Evolutionary conservation across 1,140 invertebrate species (phyloP).

Genomic region (Drosophila serrata): DNA sequence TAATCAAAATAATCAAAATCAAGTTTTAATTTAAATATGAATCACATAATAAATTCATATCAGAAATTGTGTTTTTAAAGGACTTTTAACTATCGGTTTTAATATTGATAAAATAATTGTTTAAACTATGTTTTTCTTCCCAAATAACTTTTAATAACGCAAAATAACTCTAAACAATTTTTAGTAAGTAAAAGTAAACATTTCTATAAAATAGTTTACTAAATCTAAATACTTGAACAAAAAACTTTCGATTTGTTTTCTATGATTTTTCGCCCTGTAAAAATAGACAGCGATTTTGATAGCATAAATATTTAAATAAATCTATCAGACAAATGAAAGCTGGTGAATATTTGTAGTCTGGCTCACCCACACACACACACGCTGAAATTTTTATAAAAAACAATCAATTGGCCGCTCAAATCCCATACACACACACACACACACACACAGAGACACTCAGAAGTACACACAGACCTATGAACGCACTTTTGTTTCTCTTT

Average conservation of each 20-base stretch:
- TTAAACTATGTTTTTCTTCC: background rate
- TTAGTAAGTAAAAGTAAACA: background rate
- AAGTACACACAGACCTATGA: conserved; percentile 1
- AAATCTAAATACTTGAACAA: background rate
- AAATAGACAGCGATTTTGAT: conserved; percentile 12
- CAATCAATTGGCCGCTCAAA: conserved; percentile 57
- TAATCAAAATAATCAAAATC: too few relatives aligned
- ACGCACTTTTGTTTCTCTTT: conserved; percentile 52
- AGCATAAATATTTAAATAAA: conserved; percentile 58
- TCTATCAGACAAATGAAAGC: conserved; percentile 48
- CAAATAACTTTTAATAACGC: background rate
- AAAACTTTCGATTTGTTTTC: background rate
- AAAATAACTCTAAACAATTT: background rate
- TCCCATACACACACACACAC: conserved; percentile 10
- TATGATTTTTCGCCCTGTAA: background rate
- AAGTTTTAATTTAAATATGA: too few relatives aligned
- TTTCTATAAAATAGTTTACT: background rate
- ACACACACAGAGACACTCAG: conserved; percentile 11
- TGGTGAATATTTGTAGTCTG: conserved; percentile 60
- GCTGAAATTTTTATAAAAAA: conserved; percentile 23
- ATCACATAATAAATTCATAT: too few relatives aligned
- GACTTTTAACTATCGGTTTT: background rate
- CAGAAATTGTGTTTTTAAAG: background rate
- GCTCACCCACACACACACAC: background rate
- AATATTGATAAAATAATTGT: background rate